These are phyloP conservation scores for Coelopa pilipes DNA, from an alignment of 2,888 invertebrate species.

Conservation along the genomic window DNA sequence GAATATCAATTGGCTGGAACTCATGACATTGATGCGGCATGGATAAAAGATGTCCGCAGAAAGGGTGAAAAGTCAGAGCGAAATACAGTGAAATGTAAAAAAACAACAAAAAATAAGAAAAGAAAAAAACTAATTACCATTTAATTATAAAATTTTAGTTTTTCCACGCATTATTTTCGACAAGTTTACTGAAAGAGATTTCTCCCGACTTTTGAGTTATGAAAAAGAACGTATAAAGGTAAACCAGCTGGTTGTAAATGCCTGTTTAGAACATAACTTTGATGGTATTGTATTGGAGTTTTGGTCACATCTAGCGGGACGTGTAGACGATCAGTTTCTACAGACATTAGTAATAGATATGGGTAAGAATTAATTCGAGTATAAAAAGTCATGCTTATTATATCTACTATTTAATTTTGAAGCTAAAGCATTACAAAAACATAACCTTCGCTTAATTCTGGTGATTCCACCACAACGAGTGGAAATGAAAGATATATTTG, in stretches of 20 bases:
- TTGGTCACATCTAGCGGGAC: constrained; percentile 84
- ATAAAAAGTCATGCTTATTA: not conserved
- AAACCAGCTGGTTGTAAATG: constrained; percentile 75
- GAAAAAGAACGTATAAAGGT: constrained; percentile 76
- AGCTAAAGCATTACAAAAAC: constrained; percentile 71
- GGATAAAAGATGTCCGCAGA: constrained; percentile 80
- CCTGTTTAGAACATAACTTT: constrained; percentile 81
- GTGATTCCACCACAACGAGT: constrained; percentile 79
- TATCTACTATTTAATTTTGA: constrained; percentile 2
- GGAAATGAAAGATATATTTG: constrained; percentile 76
- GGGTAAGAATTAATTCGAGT: constrained; percentile 44
- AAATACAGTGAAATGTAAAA: constrained; percentile 40
- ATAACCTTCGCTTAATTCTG: constrained; percentile 74
- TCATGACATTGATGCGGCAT: constrained; percentile 87
- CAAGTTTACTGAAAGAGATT: constrained; percentile 82
- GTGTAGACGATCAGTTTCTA: constrained; percentile 71
- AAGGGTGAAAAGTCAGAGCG: constrained; percentile 50
- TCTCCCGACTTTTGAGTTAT: constrained; percentile 76
- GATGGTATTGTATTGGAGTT: constrained; percentile 92
- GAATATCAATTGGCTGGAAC: constrained; percentile 76
- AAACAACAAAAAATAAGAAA: not conserved
- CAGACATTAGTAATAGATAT: constrained; percentile 75
- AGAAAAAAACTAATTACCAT: not conserved
- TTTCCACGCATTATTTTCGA: constrained; percentile 92
- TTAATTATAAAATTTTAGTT: constrained; percentile 71